These are phyloP conservation scores for Pachymerium ferrugineum DNA, from an alignment of 2,888 invertebrate genomes.

Conservation along the genomic window DNA sequence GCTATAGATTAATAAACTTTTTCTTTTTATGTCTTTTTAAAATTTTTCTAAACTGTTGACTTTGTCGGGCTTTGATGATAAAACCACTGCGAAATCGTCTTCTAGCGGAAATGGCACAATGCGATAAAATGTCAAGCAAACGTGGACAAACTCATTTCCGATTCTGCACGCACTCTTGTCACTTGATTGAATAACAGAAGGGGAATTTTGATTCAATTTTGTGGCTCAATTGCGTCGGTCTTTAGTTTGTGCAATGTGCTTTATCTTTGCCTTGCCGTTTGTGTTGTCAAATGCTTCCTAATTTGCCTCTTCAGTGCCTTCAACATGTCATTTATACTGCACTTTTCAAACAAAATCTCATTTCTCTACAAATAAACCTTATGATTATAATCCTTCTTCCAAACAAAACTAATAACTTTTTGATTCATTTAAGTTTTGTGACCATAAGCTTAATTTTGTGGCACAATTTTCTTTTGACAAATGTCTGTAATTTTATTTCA, in stretches of 20 bases:
- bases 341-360: not conserved
- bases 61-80: not conserved
- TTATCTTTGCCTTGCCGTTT: not conserved
- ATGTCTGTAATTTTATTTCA: too few relatives aligned
- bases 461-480: too few relatives aligned
- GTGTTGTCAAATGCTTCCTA: constrained; percentile 4
- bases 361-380: not conserved
- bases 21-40: not conserved
- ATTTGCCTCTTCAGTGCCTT: not conserved
- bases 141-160: constrained; percentile 7
- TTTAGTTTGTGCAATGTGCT: constrained; percentile 6
- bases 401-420: too few relatives aligned
- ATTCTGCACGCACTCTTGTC: constrained; percentile 13
- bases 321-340: not conserved
- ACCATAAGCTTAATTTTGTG: too few relatives aligned
- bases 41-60: not conserved
- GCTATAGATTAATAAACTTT: not conserved
- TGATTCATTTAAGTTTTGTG: too few relatives aligned
- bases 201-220: constrained; percentile 13
- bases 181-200: constrained; percentile 13
- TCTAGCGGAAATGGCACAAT: constrained; percentile 4
- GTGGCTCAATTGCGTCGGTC: constrained; percentile 9
- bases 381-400: too few relatives aligned
- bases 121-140: constrained; percentile 4
- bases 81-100: not conserved